A percentile compares a stretch with the other conserved stretches of the same genome.
phyloP scores from a whole-genome alignment of 2,888 invertebrate species.

The Pachydiplax longipennis region DNA sequence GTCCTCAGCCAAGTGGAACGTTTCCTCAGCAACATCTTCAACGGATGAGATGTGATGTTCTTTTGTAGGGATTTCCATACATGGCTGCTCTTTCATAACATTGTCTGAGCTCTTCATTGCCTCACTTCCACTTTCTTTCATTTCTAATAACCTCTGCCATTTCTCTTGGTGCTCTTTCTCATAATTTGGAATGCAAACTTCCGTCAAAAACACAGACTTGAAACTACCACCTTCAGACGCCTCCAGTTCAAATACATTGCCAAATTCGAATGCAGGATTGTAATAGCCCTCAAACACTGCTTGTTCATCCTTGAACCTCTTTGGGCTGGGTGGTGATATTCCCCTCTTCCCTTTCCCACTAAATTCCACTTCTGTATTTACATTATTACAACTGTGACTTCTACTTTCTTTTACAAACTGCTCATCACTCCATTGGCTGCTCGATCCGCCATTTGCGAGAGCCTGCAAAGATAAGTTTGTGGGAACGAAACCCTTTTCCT shows the following conservation, averaged over 20 bases:
- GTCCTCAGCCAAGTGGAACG: conserved; percentile 71
- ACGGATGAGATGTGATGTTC: conserved; percentile 51
- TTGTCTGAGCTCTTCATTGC: neutral
- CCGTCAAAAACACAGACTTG: conserved; percentile 45
- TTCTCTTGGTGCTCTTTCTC: neutral
- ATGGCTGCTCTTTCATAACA: neutral
- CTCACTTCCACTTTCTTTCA: neutral
- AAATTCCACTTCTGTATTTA: neutral
- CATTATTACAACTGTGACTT: neutral
- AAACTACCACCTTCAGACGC: conserved; percentile 30
- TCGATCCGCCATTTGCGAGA: neutral
- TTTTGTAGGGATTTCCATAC: neutral
- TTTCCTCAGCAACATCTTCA: conserved; percentile 55
- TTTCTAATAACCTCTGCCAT: neutral
- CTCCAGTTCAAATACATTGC: conserved; percentile 53
- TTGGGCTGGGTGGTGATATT: conserved; percentile 19
- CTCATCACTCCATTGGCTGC: neutral
- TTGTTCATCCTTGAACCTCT: conserved; percentile 33
- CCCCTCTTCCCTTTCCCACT: neutral
- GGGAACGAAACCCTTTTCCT: conserved; percentile 36
- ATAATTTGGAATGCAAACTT: neutral
- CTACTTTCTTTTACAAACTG: neutral
- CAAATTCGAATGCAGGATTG: conserved; percentile 58
- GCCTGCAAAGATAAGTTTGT: conserved; percentile 32
- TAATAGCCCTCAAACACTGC: conserved; percentile 55